Base-by-base conservation (phyloP, 1,140 invertebrate species). In the Scaptomyza pallida region DNA sequence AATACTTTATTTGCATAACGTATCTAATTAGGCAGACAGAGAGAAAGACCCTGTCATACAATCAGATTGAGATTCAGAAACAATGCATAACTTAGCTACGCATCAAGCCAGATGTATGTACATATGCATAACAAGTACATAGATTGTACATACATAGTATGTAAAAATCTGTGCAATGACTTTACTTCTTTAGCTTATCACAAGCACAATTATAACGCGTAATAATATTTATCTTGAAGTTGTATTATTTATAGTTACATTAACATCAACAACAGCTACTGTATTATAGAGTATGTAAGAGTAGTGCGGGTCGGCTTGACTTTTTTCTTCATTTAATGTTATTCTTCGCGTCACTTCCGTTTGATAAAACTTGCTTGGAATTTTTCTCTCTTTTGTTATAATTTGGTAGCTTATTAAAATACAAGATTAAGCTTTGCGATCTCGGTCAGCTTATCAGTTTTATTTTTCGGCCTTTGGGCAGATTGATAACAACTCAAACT, bases 1-100 rank as follows among this genome's bases (percentile, higher is more conserved):
- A 63, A 60, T n/a, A 57, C 48, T 44, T 26, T 43, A 85, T 85
- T 85, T 85, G 73, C 81, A 86, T 85, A 86, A 45, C 69, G 81
- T 85, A 85, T 85, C 76, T 86, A 63, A 88, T 85, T 85, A 79
- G 47, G 33, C 62, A 51, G 47, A 50, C 37, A n/a, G n/a, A n/a
- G n/a, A n/a, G n/a, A n/a, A n/a, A n/a, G n/a, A 16, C 77, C 60
- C 35, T 59, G 70, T n/a, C n/a, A n/a, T n/a, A n/a, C 40, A 64
- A 63, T 50, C 45, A 23, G 23, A 41, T 45, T 13, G 51, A 68
- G 72, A 23, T 54, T 33, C 40, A 30, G 35, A 62, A 35, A 33
- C 30, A 48, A 47, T 56, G 56, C 59, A 62, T 72, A 59, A 52
- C 43, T 59, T 67, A 59, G 47, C 43, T 44, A 52, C 45, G 54